These are phyloP conservation scores for Pelochelys cantorii DNA, from an alignment of 2,797 vertebrate genomes.

Conservation along the genomic window DNA sequence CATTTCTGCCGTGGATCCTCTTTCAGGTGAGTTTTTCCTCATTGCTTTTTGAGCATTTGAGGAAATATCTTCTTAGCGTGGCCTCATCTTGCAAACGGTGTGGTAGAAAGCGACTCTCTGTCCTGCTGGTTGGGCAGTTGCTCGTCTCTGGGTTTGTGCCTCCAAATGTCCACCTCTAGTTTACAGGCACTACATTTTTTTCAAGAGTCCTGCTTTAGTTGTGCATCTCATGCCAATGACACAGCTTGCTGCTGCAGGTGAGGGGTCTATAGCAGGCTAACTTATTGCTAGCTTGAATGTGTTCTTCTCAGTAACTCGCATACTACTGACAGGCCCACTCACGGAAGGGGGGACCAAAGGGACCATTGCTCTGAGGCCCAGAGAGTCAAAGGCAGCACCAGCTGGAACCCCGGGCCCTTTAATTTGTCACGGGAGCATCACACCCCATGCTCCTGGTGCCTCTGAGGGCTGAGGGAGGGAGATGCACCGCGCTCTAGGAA, in stretches of 20 bases:
- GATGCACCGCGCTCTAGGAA: too few relatives aligned
- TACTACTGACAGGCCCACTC: neutral
- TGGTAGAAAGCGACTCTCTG: neutral
- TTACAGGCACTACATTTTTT: neutral
- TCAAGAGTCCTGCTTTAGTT: conserved; percentile 9
- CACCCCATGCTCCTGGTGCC: too few relatives aligned
- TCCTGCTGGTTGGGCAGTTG: neutral
- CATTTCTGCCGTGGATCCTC: neutral
- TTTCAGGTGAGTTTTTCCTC: neutral
- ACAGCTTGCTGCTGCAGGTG: neutral
- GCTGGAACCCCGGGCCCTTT: too few relatives aligned
- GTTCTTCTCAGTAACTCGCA: neutral
- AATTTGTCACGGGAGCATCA: too few relatives aligned
- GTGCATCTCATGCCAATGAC: neutral
- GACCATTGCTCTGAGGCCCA: too few relatives aligned
- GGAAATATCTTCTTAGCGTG: neutral
- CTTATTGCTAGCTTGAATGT: conserved; percentile 35
- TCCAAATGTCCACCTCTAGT: neutral
- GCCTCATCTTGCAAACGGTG: neutral
- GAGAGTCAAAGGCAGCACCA: too few relatives aligned
- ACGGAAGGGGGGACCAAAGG: too few relatives aligned
- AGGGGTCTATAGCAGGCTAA: neutral
- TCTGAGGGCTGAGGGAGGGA: too few relatives aligned
- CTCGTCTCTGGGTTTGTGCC: conserved; percentile 23
- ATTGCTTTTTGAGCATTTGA: neutral